Conservation (phyloP, 1,140 invertebrate genomes). For the Camponotus vicinus region DNA sequence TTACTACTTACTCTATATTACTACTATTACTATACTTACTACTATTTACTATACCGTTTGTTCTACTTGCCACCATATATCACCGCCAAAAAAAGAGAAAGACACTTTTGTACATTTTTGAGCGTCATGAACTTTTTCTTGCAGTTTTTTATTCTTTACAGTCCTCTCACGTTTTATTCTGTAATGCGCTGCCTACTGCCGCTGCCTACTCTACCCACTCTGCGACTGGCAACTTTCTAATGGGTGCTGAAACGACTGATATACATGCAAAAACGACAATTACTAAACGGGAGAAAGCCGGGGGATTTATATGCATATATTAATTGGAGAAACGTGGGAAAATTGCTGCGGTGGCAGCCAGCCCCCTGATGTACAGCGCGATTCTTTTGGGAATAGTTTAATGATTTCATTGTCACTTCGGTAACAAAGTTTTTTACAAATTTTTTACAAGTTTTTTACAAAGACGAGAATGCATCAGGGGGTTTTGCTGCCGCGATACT, state of each 20-base stretch:
- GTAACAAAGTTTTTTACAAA: background rate
- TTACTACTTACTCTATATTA: constrained; percentile 69
- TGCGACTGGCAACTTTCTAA: constrained; percentile 78
- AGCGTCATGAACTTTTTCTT: constrained; percentile 77
- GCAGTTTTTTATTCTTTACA: constrained; percentile 82
- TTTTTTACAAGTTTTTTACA: no score
- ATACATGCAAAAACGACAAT: constrained; percentile 22
- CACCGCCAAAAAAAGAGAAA: constrained; percentile 44
- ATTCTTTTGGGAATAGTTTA: background rate
- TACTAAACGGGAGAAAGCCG: constrained; percentile 22
- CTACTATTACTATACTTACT: constrained; percentile 62
- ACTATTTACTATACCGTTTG: constrained; percentile 62
- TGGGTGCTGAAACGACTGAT: constrained; percentile 65
- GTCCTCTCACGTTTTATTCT: constrained; percentile 82
- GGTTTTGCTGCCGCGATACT: constrained; percentile 50
- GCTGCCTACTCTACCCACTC: constrained; percentile 82
- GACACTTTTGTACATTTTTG: constrained; percentile 77
- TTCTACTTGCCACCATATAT: constrained; percentile 68
- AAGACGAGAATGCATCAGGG: constrained; percentile 18
- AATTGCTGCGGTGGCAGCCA: background rate
- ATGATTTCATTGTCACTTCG: background rate
- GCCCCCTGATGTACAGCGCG: constrained; percentile 4
- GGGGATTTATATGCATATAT: constrained; percentile 24
- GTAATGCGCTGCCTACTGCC: constrained; percentile 82
- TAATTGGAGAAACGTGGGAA: constrained; percentile 40